These are phyloP conservation scores for Nephrotoma flavescens DNA, from an alignment of 2,888 invertebrate genomes.

Conservation along the genomic window DNA sequence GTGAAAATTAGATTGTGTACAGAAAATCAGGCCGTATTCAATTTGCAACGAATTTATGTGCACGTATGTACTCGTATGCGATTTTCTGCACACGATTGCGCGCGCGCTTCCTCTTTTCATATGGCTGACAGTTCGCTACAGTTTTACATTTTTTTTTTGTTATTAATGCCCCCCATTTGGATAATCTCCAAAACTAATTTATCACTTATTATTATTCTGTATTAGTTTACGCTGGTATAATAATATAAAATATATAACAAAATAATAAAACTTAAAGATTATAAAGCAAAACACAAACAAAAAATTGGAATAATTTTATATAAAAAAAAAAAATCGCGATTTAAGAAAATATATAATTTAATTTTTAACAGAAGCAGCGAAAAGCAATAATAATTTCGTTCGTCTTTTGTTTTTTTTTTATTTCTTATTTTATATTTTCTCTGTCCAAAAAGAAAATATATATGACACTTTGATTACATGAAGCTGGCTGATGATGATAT, in stretches of 20 bases:
- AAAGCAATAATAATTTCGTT: neutral
- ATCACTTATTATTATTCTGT: neutral
- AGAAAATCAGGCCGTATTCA: neutral
- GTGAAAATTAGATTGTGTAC: neutral
- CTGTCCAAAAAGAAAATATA: neutral
- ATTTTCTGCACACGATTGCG: neutral
- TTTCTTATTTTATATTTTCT: neutral
- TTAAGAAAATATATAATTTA: neutral
- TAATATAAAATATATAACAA: neutral
- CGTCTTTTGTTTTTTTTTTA: neutral
- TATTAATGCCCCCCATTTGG: neutral
- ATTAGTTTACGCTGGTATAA: neutral
- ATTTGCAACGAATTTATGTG: neutral
- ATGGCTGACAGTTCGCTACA: neutral
- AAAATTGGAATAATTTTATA: neutral
- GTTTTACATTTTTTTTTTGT: neutral
- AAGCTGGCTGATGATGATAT: slow-evolving; percentile 1
- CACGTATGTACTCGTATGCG: neutral
- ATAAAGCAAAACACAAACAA: neutral
- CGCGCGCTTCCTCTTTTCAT: neutral
- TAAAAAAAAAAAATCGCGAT: neutral
- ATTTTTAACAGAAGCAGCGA: neutral
- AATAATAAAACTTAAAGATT: neutral
- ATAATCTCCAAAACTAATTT: neutral
- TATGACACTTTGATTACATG: neutral